Percentiles rank a stretch among this genome's conserved stretches.
Evolutionary conservation across 2,797 vertebrate genomes (phyloP).

Genomic region (Bradypodion pumilum): DNA sequence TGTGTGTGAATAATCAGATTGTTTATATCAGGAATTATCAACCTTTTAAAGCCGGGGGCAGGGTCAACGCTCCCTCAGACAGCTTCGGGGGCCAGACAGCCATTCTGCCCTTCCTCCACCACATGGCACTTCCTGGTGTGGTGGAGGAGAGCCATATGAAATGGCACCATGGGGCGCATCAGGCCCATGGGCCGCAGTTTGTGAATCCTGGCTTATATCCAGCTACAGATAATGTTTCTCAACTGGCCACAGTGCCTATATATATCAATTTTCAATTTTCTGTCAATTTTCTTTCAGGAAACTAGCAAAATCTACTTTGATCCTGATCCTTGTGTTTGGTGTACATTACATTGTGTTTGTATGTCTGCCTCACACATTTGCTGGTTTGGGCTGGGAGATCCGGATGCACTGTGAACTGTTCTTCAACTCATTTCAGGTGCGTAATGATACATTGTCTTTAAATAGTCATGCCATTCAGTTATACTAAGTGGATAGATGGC

Average conservation of each 20-base stretch:
- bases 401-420: constrained; percentile 94
- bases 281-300: constrained; percentile 75
- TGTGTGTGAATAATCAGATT: too few species aligned
- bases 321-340: constrained; percentile 88
- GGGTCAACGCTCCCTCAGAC: too few species aligned
- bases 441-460: neutral
- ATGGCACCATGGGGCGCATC: too few species aligned
- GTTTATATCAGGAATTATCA: too few species aligned
- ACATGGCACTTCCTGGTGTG: too few species aligned
- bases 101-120: too few species aligned
- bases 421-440: constrained; percentile 92
- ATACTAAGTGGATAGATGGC: neutral
- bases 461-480: neutral
- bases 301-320: constrained; percentile 88
- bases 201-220: neutral
- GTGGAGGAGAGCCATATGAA: too few species aligned
- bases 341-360: constrained; percentile 90
- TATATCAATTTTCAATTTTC: too few species aligned
- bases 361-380: constrained; percentile 84
- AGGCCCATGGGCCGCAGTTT: too few species aligned
- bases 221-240: neutral
- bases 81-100: too few species aligned
- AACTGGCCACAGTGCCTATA: neutral
- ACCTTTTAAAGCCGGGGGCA: too few species aligned
- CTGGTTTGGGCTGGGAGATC: constrained; percentile 85